Base-by-base conservation (phyloP, 2,113 vertebrate genomes). In the Poeciliopsis prolifica region DNA sequence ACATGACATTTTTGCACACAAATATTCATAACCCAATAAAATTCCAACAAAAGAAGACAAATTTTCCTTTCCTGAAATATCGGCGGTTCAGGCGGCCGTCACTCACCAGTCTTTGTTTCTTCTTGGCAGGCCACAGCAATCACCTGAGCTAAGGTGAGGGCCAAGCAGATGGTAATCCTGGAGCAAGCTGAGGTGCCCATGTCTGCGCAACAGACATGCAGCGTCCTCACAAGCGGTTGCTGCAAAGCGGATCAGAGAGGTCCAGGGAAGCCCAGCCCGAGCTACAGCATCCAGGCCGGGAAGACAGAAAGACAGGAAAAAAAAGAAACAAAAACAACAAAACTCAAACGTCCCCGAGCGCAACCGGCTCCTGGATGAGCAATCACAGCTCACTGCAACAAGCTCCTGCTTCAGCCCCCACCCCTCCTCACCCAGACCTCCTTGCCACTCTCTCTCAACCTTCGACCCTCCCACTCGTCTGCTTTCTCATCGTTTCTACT, bases 131-230 rank as follows among this genome's bases (percentile, higher is more conserved):
- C 86, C 65, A 93, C 92, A 1, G 85, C 65, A 1, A 91, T 85
- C 80, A 94, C 90, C 90, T 89, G 94, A 67, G 85, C 81, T 81
- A 89, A 78, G 81, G 86, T 74, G 64, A 94, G 11, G 60, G 81
- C 79, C 81, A 93, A 87, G 78, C 90, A 91, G 35, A 92, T 1
- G 7, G 79, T 87, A 87, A 89, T 93, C 93, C 93, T 80, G 70
- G 72, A 82, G 70, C 51, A 68, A 40, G 80, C 24, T 3, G 70
- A 81, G 74, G 73, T 72, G 44, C 79, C 87, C 94, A 94, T 94
- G 85, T 80, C 88, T 85, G 72, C 61, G 77, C 31, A 65, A 76
- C 82, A 78, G 79, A 81, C 81, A 70, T 31, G 65, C 88, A 88
- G 82, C 65, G 62, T 81, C 81, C 88, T 83, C 81, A 77, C 63